Percentiles rank a stretch among this genome's conserved stretches.
These are phyloP conservation scores for Lochmaea capreae DNA, from an alignment of 2,888 invertebrate genomes.

Conservation along the genomic window DNA sequence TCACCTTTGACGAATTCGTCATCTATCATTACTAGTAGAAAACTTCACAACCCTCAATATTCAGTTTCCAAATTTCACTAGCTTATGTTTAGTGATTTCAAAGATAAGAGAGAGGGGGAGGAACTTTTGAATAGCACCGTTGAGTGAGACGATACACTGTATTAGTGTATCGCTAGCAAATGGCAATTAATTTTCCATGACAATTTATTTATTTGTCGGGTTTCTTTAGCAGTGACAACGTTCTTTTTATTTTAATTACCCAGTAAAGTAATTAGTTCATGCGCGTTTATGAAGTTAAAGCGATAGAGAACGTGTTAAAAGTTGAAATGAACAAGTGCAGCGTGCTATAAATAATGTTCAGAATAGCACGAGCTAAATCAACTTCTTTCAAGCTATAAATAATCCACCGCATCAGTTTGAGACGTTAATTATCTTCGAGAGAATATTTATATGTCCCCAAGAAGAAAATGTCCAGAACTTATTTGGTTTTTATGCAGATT, in stretches of 20 bases:
- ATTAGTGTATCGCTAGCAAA: background rate
- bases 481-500: constrained; percentile 17
- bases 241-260: constrained; percentile 38
- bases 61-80: background rate
- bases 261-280: constrained; percentile 37
- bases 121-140: no score
- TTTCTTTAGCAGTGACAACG: constrained; percentile 17
- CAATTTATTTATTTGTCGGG: constrained; percentile 15
- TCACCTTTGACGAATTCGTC: no score
- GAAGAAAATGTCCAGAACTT: constrained; percentile 12
- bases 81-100: background rate
- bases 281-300: constrained; percentile 39
- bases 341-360: constrained; percentile 33
- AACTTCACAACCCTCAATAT: background rate
- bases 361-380: constrained; percentile 30
- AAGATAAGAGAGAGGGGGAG: background rate
- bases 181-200: background rate
- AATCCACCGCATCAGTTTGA: constrained; percentile 22
- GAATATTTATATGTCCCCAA: constrained; percentile 25
- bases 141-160: no score
- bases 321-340: constrained; percentile 37
- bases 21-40: no score
- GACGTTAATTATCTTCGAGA: constrained; percentile 23
- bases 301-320: constrained; percentile 39
- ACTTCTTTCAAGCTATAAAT: constrained; percentile 33